Percentiles rank a stretch among this genome's conserved stretches.
Evolutionary conservation across 2,113 vertebrate species (phyloP).

Genomic region (Crocuta crocuta): DNA sequence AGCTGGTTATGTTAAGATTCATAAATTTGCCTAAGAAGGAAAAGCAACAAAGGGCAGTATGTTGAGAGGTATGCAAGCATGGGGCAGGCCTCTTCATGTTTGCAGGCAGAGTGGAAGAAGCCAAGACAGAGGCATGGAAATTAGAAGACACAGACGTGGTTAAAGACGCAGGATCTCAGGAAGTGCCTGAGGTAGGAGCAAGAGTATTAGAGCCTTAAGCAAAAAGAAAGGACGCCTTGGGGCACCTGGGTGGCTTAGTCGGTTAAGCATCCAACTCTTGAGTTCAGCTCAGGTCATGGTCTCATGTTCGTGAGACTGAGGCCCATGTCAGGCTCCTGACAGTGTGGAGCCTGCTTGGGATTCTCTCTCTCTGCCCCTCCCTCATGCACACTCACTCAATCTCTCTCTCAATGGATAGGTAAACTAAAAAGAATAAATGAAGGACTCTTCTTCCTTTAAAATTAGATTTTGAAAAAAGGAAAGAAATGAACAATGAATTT

Average conservation of each 20-base stretch:
- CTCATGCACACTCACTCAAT: too few species aligned
- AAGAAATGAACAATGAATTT: not conserved
- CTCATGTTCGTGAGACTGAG: too few species aligned
- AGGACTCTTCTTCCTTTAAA: not conserved
- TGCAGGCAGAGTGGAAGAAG: not conserved
- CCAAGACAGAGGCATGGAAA: not conserved
- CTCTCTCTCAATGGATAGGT: too few species aligned
- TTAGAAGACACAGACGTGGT: not conserved
- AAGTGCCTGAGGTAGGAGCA: not conserved
- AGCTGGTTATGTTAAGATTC: slow-evolving; percentile 35
- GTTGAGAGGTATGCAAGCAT: not conserved
- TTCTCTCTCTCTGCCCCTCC: too few species aligned
- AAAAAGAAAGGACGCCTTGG: not conserved
- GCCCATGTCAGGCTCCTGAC: too few species aligned
- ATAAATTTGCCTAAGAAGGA: slow-evolving; percentile 18
- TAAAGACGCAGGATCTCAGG: not conserved
- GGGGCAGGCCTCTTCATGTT: not conserved
- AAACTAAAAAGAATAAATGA: too few species aligned
- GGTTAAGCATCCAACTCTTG: too few species aligned
- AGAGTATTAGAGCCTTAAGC: not conserved
- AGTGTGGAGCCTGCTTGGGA: too few species aligned
- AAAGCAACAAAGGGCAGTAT: not conserved
- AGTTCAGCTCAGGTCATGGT: too few species aligned
- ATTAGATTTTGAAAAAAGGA: not conserved
- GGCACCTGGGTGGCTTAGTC: too few species aligned